Evolutionary conservation across 2,113 vertebrate species (phyloP), one percentile per base, ranked within the genome.

Genomic region (Ptilonorhynchus violaceus): DNA sequence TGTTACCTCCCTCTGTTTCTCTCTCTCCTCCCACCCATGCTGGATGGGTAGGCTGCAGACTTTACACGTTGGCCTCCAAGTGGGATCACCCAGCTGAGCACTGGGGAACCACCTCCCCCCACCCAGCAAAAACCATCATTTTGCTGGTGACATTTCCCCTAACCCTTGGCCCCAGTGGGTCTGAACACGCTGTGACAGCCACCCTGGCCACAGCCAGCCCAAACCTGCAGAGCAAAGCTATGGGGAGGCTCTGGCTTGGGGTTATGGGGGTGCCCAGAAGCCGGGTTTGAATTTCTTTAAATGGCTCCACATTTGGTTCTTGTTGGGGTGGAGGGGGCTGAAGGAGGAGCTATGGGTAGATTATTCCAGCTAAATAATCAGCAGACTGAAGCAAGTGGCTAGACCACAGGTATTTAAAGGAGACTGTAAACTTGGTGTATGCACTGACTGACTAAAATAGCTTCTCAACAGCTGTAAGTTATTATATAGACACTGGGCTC

Each of bases 291-390:
- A 13, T 58, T 80, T 74, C 86, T 69, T 66, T 69, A 80, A 87
- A 73, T 24, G 25, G 7, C 15, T 75, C 6, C 0, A 0, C 62
- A 24, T 63, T 78, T 62, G 33, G 46, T 88, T 60, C 44, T 47
- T 67, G 14, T n/a, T 14, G 8, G 49, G 56, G 27, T 0, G 2
- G 68, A 80, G 14, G n/a, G 46, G 59, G 21, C 10, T 1, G 3
- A 59, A 94, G 39, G 39, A 74, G 87, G 84, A 95, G 88, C 64
- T 74, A 59, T 14, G 91, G 66, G 64, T 85, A 93, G 86, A 75
- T 97, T 81, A 93, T 94, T 97, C 91, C 49, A 9, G 88, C 15
- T 64, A 85, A 97, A 93, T 44, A 94, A 93, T 70, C 89, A 95
- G 50, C 58, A 93, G 89, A 77, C 75, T 81, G 50, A 85, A 96